Conservation (phyloP, 2,113 vertebrate species). For the Myotis davidii region DNA sequence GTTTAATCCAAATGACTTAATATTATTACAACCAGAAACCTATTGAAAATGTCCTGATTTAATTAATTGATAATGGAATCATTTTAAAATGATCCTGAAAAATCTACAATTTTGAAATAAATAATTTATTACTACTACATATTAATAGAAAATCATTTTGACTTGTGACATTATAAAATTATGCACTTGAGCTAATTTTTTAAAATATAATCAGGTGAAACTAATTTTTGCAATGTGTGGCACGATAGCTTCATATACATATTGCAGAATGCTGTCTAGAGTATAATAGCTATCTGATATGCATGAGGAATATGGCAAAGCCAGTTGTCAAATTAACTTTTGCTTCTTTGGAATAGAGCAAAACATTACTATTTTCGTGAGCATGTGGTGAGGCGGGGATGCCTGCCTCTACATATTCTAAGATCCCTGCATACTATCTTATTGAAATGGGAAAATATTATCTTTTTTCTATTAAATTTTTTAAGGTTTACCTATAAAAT, state of each 20-base stretch:
- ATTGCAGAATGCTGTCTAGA: background rate
- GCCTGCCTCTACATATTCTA: background rate
- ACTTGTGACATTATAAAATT: slow-evolving; percentile 41
- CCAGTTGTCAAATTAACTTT: background rate
- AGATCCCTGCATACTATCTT: background rate
- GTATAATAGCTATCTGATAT: background rate
- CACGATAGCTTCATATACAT: background rate
- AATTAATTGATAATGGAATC: slow-evolving; percentile 45
- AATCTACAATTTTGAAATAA: background rate
- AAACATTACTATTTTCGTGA: background rate
- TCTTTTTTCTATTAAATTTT: background rate
- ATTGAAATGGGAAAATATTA: background rate
- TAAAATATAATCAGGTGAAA: background rate
- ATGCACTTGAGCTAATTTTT: background rate
- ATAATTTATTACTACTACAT: background rate
- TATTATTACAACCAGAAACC: background rate
- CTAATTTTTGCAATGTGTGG: background rate
- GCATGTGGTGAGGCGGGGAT: background rate
- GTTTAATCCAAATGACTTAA: slow-evolving; percentile 49
- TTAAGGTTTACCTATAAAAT: background rate
- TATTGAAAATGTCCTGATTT: slow-evolving; percentile 40
- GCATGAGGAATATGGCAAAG: background rate
- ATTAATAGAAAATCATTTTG: slow-evolving; percentile 13
- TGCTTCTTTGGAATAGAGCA: background rate
- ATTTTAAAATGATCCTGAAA: background rate